Conservation (phyloP, 2,888 invertebrate genomes). For the Smittia aterrima region DNA sequence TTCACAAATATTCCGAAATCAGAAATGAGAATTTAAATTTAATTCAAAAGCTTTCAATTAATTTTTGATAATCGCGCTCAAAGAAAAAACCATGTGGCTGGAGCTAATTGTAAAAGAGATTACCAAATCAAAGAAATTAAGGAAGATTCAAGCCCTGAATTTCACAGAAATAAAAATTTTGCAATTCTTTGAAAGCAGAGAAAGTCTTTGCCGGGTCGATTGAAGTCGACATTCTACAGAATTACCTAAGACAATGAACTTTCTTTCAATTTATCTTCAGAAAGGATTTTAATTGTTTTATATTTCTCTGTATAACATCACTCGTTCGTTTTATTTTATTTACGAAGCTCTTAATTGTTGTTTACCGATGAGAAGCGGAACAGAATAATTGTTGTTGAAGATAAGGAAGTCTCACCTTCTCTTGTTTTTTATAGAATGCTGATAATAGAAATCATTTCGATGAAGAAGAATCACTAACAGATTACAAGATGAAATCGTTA, state of each 20-base stretch:
- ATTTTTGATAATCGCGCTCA: no score
- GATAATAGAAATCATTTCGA: background rate
- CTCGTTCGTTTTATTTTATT: background rate
- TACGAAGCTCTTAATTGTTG: background rate
- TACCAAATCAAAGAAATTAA: no score
- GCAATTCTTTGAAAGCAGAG: no score
- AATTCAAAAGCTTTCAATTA: no score
- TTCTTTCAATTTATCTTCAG: background rate
- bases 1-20: no score
- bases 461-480: slow-evolving; percentile 20
- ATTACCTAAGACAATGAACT: background rate
- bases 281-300: slow-evolving; percentile 11
- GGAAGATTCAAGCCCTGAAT: no score
- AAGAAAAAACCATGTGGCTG: no score
- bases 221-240: no score
- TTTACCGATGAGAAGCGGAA: background rate
- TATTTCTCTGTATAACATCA: background rate
- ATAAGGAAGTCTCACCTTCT: background rate
- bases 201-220: no score
- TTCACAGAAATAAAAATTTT: no score
- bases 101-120: no score
- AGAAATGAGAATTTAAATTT: no score
- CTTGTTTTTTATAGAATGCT: background rate
- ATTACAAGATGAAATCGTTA: slow-evolving; percentile 10
- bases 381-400: background rate